Conservation (phyloP, 2,888 invertebrate species). For the Apodemia mormo region DNA sequence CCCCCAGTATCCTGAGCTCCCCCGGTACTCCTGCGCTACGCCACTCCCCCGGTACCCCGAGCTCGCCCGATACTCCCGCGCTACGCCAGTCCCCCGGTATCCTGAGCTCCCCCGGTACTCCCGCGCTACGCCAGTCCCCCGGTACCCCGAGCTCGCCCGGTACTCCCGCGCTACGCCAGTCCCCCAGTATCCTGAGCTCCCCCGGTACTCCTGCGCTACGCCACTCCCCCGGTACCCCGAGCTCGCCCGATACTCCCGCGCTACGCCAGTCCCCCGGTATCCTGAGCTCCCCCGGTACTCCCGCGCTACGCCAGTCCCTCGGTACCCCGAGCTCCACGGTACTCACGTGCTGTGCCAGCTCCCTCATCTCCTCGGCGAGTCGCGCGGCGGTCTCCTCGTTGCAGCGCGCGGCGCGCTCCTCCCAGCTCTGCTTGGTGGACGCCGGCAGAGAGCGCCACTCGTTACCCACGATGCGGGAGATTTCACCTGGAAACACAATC, state of each 20-base stretch:
- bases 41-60: too few species aligned
- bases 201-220: neutral
- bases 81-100: neutral
- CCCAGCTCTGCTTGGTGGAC: conserved; percentile 95
- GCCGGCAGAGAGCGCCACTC: conserved; percentile 97
- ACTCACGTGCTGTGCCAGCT: conserved; percentile 43
- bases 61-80: conserved; percentile 57
- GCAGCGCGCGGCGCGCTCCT: conserved; percentile 93
- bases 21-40: too few species aligned
- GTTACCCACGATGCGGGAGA: conserved; percentile 87
- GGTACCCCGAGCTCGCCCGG: neutral
- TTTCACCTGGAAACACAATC: conserved; percentile 71
- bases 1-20: too few species aligned
- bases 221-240: neutral
- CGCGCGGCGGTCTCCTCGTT: conserved; percentile 92
- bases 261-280: neutral
- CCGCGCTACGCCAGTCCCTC: conserved; percentile 38
- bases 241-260: conserved; percentile 51
- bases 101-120: too few species aligned
- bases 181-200: neutral
- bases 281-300: conserved; percentile 43
- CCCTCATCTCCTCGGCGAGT: conserved; percentile 77
- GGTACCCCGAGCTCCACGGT: neutral
- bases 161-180: conserved; percentile 17
- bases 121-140: neutral